A percentile compares a stretch with the other conserved stretches of the same genome.
Conservation (phyloP, 2,888 invertebrate genomes). For the Idaea biselata region DNA sequence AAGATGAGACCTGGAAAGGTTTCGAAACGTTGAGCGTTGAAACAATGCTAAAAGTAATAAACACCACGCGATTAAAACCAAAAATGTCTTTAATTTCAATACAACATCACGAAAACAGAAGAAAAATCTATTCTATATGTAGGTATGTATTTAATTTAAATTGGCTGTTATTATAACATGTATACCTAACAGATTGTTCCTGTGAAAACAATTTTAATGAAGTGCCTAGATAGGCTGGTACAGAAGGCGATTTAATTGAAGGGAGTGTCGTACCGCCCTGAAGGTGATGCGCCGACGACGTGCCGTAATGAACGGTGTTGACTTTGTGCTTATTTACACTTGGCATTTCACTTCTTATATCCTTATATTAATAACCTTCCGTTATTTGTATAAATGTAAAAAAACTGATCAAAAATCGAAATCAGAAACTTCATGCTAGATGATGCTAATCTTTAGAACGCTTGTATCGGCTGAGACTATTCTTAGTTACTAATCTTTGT, state of each 20-base stretch:
- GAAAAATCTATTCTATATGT: too few relatives aligned
- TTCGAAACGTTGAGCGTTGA: too few relatives aligned
- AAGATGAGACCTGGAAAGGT: too few relatives aligned
- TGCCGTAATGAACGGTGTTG: neutral
- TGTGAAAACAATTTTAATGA: conserved; percentile 22
- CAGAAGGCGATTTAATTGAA: conserved; percentile 56
- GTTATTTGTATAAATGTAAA: neutral
- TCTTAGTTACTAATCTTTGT: too few relatives aligned
- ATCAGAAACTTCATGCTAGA: too few relatives aligned
- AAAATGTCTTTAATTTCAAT: too few relatives aligned
- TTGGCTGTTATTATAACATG: neutral
- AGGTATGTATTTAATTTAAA: neutral
- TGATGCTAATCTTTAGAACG: too few relatives aligned
- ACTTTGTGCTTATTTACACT: neutral
- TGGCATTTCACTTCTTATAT: neutral
- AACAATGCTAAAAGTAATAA: too few relatives aligned
- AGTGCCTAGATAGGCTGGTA: conserved; percentile 19
- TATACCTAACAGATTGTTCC: neutral
- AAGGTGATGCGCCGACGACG: conserved; percentile 54
- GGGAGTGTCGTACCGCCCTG: conserved; percentile 73
- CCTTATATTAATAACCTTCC: too few relatives aligned
- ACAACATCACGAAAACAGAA: too few relatives aligned
- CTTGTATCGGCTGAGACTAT: too few relatives aligned
- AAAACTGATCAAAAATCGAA: neutral
- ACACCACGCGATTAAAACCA: too few relatives aligned